Evolutionary conservation across 1,140 invertebrate genomes (phyloP).

Genomic region (Venturia canescens): DNA sequence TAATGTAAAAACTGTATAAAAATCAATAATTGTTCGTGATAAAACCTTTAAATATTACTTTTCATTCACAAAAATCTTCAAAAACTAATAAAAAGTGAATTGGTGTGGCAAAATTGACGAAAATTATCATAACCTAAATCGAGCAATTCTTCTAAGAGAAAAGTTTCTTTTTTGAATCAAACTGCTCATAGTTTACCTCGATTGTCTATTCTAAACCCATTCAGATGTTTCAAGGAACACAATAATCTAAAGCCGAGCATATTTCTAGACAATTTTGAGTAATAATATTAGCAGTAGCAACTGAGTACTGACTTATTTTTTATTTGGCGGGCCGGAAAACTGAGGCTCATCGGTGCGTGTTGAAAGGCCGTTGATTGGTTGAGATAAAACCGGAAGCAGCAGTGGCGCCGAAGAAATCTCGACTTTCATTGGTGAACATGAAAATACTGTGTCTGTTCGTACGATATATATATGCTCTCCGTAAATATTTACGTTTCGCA

Average conservation of each 20-base stretch:
- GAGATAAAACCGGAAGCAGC: slow-evolving; percentile 34
- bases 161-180: not conserved
- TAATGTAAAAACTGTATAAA: not conserved
- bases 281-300: not conserved
- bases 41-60: not conserved
- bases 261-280: not conserved
- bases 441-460: slow-evolving; percentile 23
- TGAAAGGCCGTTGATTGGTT: slow-evolving; percentile 49
- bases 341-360: slow-evolving; percentile 34
- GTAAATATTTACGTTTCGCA: slow-evolving; percentile 58
- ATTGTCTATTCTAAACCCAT: not conserved
- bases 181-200: not conserved
- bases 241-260: slow-evolving; percentile 14
- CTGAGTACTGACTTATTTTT: not conserved
- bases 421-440: slow-evolving; percentile 13
- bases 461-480: slow-evolving; percentile 33
- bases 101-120: not conserved
- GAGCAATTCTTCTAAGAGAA: not conserved
- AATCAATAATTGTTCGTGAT: not conserved
- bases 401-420: not conserved
- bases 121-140: slow-evolving; percentile 9
- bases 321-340: slow-evolving; percentile 45
- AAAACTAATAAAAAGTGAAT: not conserved
- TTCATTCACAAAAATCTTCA: not conserved
- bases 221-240: not conserved